phyloP scores from a whole-genome alignment of 2,888 invertebrate species.

The Lithodes maja region DNA sequence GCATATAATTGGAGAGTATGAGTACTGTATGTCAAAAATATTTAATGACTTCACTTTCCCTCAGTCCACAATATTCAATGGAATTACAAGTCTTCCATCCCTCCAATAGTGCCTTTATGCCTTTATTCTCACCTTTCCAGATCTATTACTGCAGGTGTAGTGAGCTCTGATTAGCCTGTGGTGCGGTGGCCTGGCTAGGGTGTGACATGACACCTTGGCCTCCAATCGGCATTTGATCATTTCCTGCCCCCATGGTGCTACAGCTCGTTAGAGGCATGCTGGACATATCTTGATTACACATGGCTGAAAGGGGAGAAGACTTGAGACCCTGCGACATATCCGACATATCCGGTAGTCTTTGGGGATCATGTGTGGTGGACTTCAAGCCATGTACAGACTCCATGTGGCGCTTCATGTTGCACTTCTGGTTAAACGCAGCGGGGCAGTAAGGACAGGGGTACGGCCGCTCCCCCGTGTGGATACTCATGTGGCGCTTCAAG shows the following conservation, averaged over 20 bases:
- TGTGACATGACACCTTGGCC: not conserved
- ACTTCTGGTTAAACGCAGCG: constrained; percentile 64
- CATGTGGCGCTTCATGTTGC: constrained; percentile 64
- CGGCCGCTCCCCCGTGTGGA: constrained; percentile 65
- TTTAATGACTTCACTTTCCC: not conserved
- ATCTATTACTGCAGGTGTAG: not conserved
- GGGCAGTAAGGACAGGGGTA: constrained; percentile 62
- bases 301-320: not conserved
- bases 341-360: not conserved
- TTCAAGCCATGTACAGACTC: constrained; percentile 58
- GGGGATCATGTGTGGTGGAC: not conserved
- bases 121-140: not conserved
- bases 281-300: not conserved
- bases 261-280: not conserved
- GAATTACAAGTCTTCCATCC: not conserved
- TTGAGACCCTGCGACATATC: not conserved
- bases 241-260: not conserved
- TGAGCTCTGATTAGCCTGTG: not conserved
- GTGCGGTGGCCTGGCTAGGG: not conserved
- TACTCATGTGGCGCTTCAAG: constrained; percentile 67
- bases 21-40: not conserved
- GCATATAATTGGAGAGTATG: too few species aligned
- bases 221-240: not conserved
- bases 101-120: too few species aligned
- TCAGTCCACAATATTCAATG: not conserved